These are phyloP conservation scores for Zosterops japonicus DNA, from an alignment of 2,113 vertebrate species.

Conservation along the genomic window DNA sequence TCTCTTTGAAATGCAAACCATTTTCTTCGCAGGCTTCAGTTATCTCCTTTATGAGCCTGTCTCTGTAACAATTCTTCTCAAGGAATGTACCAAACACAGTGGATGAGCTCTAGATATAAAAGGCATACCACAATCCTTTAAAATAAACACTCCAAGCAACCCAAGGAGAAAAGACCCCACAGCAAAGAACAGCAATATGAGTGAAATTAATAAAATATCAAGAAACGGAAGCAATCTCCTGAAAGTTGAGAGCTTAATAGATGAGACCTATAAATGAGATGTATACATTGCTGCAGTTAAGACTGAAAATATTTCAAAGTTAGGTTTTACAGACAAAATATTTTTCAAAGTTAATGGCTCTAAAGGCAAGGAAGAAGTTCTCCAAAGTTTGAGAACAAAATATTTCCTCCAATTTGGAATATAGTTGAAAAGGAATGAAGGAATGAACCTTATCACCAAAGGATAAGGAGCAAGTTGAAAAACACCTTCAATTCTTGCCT, in stretches of 20 bases:
- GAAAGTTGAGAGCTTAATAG: not conserved
- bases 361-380: not conserved
- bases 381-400: not conserved
- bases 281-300: not conserved
- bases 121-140: not conserved
- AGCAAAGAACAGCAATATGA: not conserved
- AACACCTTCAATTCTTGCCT: constrained; percentile 14
- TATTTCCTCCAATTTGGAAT: not conserved
- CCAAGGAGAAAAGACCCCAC: not conserved
- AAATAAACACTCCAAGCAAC: not conserved
- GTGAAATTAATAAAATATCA: not conserved
- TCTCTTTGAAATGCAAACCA: not conserved
- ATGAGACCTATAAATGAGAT: not conserved
- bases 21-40: not conserved
- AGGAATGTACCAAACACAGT: not conserved
- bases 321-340: not conserved
- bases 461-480: constrained; percentile 19
- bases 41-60: not conserved
- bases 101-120: not conserved
- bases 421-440: constrained; percentile 19
- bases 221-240: not conserved
- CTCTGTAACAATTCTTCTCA: not conserved
- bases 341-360: not conserved
- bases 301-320: not conserved
- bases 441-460: constrained; percentile 15